These are phyloP conservation scores for Nothobranchius furzeri DNA, from an alignment of 2,113 vertebrate species.

Conservation along the genomic window DNA sequence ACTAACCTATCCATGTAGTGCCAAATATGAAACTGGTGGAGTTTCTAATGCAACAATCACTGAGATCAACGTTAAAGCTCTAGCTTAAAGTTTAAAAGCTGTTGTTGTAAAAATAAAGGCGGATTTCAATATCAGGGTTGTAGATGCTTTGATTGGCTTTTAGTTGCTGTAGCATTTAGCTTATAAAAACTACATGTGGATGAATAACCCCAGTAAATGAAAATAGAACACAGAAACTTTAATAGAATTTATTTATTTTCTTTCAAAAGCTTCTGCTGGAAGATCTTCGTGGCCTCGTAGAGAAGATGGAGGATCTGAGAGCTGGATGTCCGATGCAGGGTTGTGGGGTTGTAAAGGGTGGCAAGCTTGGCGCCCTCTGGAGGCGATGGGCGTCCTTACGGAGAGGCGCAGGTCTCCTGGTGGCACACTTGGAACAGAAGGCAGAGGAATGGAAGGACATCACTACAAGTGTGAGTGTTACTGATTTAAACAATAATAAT, in stretches of 20 bases:
- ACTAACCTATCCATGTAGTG: too few relatives aligned
- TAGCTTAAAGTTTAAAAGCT: too few relatives aligned
- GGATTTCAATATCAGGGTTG: too few relatives aligned
- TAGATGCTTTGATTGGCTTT: too few relatives aligned
- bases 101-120: too few relatives aligned
- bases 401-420: constrained; percentile 72
- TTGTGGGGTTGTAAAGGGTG: constrained; percentile 61
- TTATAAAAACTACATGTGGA: too few relatives aligned
- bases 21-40: too few relatives aligned
- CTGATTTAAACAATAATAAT: too few relatives aligned
- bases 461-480: constrained; percentile 81
- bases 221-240: neutral
- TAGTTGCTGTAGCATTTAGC: too few relatives aligned
- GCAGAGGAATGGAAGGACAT: constrained; percentile 87
- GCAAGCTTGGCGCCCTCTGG: constrained; percentile 76
- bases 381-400: constrained; percentile 82
- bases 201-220: neutral
- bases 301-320: constrained; percentile 62
- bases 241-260: neutral
- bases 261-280: constrained; percentile 66
- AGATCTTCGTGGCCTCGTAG: constrained; percentile 48
- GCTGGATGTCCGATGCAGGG: constrained; percentile 57
- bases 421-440: constrained; percentile 79
- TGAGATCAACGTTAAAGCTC: too few relatives aligned
- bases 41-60: too few relatives aligned